These are phyloP conservation scores for Phyto melanocephala DNA, from an alignment of 2,888 invertebrate species.

Conservation along the genomic window DNA sequence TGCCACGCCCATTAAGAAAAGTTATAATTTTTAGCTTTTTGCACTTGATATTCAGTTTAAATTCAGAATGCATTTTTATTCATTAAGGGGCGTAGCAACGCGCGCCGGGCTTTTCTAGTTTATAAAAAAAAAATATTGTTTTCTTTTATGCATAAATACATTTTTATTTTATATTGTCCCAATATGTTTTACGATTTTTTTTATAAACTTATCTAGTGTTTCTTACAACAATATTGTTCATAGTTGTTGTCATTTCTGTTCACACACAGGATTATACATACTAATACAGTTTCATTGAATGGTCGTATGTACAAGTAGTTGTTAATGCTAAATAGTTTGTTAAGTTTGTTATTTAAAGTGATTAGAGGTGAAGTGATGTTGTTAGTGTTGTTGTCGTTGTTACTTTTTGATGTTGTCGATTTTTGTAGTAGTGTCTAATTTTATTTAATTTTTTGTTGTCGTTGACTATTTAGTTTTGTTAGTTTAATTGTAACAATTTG, in stretches of 20 bases:
- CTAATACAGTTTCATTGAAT: conserved; percentile 44
- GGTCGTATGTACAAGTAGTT: conserved; percentile 16
- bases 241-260: conserved; percentile 52
- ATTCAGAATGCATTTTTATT: too few relatives aligned
- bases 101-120: too few relatives aligned
- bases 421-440: conserved; percentile 39
- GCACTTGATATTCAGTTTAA: too few relatives aligned
- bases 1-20: too few relatives aligned
- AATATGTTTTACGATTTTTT: conserved; percentile 12
- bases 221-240: conserved; percentile 39
- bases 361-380: conserved; percentile 46
- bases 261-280: conserved; percentile 36
- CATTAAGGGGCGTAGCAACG: too few relatives aligned
- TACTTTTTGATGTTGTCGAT: conserved; percentile 13
- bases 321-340: conserved; percentile 49
- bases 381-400: conserved; percentile 26
- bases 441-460: conserved; percentile 26
- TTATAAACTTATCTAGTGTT: background rate
- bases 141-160: conserved; percentile 53
- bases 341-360: conserved; percentile 55
- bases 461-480: conserved; percentile 26
- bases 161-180: conserved; percentile 61
- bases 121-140: conserved; percentile 15
- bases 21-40: too few relatives aligned
- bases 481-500: conserved; percentile 68